Evolutionary conservation across 37 sponge, comb jelly and placozoan genomes (phyloP).

Genomic region (Aplysina aerophoba): DNA sequence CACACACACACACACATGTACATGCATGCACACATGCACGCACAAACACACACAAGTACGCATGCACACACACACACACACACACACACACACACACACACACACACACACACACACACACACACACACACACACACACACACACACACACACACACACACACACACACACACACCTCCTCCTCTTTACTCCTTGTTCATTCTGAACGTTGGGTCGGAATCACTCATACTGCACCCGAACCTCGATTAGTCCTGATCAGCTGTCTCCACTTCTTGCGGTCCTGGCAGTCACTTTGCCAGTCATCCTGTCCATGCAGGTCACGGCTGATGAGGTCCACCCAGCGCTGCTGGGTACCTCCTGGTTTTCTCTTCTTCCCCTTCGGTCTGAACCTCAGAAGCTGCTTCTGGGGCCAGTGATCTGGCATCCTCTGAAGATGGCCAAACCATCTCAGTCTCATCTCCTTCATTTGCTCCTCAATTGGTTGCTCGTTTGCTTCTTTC

Average conservation of each 20-base stretch:
- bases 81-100: no score
- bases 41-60: no score
- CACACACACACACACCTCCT: not conserved
- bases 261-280: conserved; percentile 17
- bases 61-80: no score
- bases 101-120: no score
- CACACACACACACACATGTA: no score
- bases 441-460: conserved; percentile 30
- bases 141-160: conserved; percentile 9
- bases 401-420: conserved; percentile 20
- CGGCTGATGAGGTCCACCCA: conserved; percentile 25
- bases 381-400: conserved; percentile 21
- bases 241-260: conserved; percentile 3
- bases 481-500: conserved; percentile 12
- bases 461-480: conserved; percentile 11
- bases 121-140: no score
- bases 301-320: conserved; percentile 23
- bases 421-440: conserved; percentile 27
- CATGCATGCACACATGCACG: not conserved
- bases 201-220: conserved; percentile 7
- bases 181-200: conserved; percentile 25
- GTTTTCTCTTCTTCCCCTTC: conserved; percentile 25
- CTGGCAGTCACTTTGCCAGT: conserved; percentile 12
- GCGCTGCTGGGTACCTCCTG: conserved; percentile 22
- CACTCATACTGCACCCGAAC: conserved; percentile 6